Percentiles rank a stretch among this genome's conserved stretches.
These are phyloP conservation scores for Ormyrus pomaceus DNA, from an alignment of 2,888 invertebrate species.

Conservation along the genomic window DNA sequence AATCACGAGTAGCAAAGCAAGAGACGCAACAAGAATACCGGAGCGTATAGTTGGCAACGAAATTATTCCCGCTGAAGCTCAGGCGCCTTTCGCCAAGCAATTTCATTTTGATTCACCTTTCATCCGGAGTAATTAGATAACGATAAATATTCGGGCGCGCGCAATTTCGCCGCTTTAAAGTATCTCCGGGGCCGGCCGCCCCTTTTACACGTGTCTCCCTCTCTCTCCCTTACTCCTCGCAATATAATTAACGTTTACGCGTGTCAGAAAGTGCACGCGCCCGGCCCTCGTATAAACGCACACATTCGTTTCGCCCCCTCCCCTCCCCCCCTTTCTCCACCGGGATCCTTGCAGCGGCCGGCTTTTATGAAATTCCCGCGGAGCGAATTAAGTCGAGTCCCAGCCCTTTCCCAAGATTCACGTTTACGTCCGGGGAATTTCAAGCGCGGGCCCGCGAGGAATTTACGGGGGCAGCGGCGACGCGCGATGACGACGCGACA, in stretches of 20 bases:
- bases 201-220: constrained; percentile 33
- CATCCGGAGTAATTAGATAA: constrained; percentile 11
- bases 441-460: constrained; percentile 6
- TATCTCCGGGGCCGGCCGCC: constrained; percentile 19
- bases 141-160: constrained; percentile 26
- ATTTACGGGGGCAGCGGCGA: constrained; percentile 26
- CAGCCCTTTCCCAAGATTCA: constrained; percentile 47
- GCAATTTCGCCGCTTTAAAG: constrained; percentile 38
- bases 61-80: too few species aligned
- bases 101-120: neutral
- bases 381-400: constrained; percentile 53
- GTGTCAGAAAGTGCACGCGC: constrained; percentile 12
- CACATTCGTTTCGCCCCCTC: constrained; percentile 36
- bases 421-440: constrained; percentile 45
- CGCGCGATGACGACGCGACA: neutral
- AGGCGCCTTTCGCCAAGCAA: neutral
- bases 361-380: constrained; percentile 56
- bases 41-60: too few species aligned
- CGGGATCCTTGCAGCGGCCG: neutral
- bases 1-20: too few species aligned
- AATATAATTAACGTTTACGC: constrained; percentile 54
- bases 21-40: too few species aligned
- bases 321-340: neutral
- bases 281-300: constrained; percentile 19
- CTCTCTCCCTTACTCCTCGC: neutral